These are phyloP conservation scores for Ascidia mentula DNA, from an alignment of 23 tunicate genomes.

Conservation along the genomic window DNA sequence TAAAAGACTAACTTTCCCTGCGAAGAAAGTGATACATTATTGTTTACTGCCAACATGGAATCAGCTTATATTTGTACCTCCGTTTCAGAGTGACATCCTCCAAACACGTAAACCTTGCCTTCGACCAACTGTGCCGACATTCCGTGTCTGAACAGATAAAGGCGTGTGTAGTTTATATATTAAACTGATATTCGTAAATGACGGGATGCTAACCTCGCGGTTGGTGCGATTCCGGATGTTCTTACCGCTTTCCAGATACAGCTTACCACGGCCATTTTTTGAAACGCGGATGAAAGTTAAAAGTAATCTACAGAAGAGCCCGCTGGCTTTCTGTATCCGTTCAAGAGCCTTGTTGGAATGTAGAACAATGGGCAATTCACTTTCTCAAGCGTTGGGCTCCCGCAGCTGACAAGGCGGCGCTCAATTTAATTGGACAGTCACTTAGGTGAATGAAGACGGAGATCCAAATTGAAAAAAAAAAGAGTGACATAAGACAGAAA, in stretches of 20 bases:
- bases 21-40: not conserved
- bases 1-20: slow-evolving; percentile 2
- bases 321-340: too few relatives aligned
- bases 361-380: too few relatives aligned
- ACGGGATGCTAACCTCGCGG: slow-evolving; percentile 17
- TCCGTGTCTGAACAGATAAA: slow-evolving; percentile 21
- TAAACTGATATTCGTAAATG: too few relatives aligned
- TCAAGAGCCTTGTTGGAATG: too few relatives aligned
- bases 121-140: slow-evolving; percentile 15
- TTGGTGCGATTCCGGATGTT: slow-evolving; percentile 29
- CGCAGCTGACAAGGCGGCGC: too few relatives aligned
- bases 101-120: slow-evolving; percentile 49
- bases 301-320: too few relatives aligned
- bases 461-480: too few relatives aligned
- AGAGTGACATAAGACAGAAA: too few relatives aligned
- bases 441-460: too few relatives aligned
- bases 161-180: not conserved
- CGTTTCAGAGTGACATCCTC: slow-evolving; percentile 29
- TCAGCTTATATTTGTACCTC: not conserved
- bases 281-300: too few relatives aligned
- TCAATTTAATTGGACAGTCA: too few relatives aligned
- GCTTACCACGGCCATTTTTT: slow-evolving; percentile 36
- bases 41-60: not conserved
- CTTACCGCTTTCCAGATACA: slow-evolving; percentile 26
- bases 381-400: too few relatives aligned